Evolutionary conservation across 2,113 vertebrate genomes (phyloP), one percentile per base, ranked within the genome.

Genomic region (Siniperca knerii): DNA sequence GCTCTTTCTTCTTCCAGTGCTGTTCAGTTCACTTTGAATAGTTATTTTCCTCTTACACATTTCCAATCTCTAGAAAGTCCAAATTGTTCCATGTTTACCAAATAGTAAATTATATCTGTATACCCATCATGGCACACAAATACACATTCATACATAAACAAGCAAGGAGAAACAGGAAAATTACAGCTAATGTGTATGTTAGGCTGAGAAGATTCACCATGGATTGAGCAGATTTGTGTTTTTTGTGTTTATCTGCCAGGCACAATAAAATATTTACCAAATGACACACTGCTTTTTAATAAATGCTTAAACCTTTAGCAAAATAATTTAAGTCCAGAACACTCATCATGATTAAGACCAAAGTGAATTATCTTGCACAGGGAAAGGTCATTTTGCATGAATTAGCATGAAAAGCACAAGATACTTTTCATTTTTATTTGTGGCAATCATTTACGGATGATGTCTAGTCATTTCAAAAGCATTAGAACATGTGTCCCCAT

Each of bases 1-100:
- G 73, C 64, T 77, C 66, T 67, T 82, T 91, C 82, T 91, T 87
- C 79, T 78, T 89, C 80, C 85, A 88, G 37, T 68, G 76, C 87
- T 87, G 58, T 79, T 90, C 84, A 57, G 44, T 88, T 90, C 79
- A 90, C 81, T 91, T 89, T 83, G 85, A 81, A 85, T 87, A 85
- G 71, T 86, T 85, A 75, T 76, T 82, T 77, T 87, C 79, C 58
- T 23, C 70, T 86, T 66, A 74, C 67, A 87, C 71, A 75, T 88
- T 89, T 81, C 78, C 82, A 85, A 80, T 90, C 75, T 88, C 33
- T 46, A 64, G 18, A 76, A 78, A 79, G 62, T 78, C 54, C 6
- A 75, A 83, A 82, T 77, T 86, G 76, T 77, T 87, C 70, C 77
- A 79, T 71, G 82, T 78, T 79, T 86, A 55, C 68, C 10, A 37